These are phyloP conservation scores for Atherinomorus stipes DNA, from an alignment of 2,113 vertebrate species.

Conservation along the genomic window DNA sequence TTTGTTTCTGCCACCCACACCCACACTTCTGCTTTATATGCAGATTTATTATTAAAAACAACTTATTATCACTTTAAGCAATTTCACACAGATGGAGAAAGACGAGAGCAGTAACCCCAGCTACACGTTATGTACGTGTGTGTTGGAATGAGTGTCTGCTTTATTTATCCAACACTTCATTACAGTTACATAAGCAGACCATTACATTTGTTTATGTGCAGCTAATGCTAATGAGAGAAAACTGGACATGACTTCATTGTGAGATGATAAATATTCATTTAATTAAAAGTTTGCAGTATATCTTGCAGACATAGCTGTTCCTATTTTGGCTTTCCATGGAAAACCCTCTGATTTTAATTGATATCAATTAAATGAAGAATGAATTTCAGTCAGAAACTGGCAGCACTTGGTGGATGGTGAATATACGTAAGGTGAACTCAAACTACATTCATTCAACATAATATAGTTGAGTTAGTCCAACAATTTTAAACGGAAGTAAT, in stretches of 20 bases:
- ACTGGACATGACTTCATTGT: neutral
- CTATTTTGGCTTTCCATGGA: neutral
- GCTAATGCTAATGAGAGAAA: neutral
- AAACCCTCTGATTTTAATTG: neutral
- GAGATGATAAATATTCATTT: neutral
- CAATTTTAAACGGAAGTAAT: too few relatives aligned
- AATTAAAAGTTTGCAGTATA: neutral
- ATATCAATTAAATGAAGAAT: too few relatives aligned
- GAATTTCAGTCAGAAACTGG: too few relatives aligned
- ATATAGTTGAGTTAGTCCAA: too few relatives aligned
- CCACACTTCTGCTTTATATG: conserved; percentile 71
- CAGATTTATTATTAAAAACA: conserved; percentile 82
- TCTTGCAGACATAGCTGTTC: neutral
- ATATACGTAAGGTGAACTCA: too few relatives aligned
- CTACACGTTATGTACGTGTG: conserved; percentile 8
- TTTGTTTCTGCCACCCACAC: conserved; percentile 68
- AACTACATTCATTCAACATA: too few relatives aligned
- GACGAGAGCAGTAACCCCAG: conserved; percentile 48
- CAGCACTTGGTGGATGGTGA: too few relatives aligned
- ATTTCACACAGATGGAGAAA: conserved; percentile 60
- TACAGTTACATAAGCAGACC: neutral
- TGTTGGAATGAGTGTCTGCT: conserved; percentile 3
- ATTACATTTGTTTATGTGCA: neutral
- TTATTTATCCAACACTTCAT: neutral
- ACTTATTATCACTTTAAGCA: conserved; percentile 79